These are phyloP conservation scores for Eumerus sabulonum DNA, from an alignment of 2,888 invertebrate species.

Conservation along the genomic window DNA sequence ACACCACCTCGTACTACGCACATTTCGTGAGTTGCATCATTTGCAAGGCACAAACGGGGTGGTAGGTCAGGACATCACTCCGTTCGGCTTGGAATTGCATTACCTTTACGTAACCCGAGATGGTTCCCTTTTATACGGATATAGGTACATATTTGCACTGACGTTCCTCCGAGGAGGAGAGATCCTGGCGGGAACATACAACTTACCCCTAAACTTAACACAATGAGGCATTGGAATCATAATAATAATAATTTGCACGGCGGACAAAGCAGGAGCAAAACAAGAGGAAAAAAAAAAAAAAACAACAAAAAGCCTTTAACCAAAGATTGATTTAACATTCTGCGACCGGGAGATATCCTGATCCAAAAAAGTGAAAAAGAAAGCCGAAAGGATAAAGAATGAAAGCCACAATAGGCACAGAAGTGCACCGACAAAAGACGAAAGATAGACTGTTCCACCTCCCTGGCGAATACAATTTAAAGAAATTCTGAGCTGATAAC, in stretches of 20 bases:
- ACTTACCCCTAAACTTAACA: slow-evolving; percentile 47
- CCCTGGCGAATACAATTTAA: slow-evolving; percentile 25
- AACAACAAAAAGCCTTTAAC: no score
- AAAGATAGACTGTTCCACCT: slow-evolving; percentile 1
- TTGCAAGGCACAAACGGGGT: background rate
- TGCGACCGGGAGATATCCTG: slow-evolving; percentile 27
- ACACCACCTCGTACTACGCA: slow-evolving; percentile 39
- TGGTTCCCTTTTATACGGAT: slow-evolving; percentile 42
- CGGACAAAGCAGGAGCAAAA: slow-evolving; percentile 7
- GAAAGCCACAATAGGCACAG: slow-evolving; percentile 51
- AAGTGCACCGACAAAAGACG: slow-evolving; percentile 17
- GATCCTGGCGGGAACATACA: slow-evolving; percentile 23
- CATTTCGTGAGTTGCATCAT: slow-evolving; percentile 66
- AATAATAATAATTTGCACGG: slow-evolving; percentile 53
- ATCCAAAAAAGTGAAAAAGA: slow-evolving; percentile 26
- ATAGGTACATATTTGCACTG: no score
- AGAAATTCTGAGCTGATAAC: slow-evolving; percentile 58
- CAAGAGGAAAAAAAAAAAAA: slow-evolving; percentile 46
- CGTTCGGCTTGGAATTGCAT: slow-evolving; percentile 35
- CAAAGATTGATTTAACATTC: slow-evolving; percentile 59
- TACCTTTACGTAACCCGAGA: slow-evolving; percentile 56
- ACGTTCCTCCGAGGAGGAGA: background rate
- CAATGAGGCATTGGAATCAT: slow-evolving; percentile 42
- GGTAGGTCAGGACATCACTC: background rate
- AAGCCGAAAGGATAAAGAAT: slow-evolving; percentile 35